Evolutionary conservation across 2,888 invertebrate species (phyloP), one percentile per base, ranked within the genome.

Genomic region (Elmis aenea): DNA sequence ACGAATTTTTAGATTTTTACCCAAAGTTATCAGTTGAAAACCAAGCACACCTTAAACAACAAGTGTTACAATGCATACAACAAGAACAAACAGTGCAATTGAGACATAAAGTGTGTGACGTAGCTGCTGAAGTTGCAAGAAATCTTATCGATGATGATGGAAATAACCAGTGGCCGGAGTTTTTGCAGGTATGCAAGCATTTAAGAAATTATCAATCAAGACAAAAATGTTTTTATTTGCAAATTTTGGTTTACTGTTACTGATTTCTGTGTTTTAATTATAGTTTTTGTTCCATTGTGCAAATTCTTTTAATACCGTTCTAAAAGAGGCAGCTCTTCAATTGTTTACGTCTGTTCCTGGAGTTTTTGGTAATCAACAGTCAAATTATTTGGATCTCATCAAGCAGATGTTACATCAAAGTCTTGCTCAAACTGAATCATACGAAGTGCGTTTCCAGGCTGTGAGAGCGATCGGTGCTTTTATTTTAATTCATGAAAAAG

Each of bases 341-440:
- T 91, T 99, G 75, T 94, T 99, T 61, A 86, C 92, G 48, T 82
- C 90, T 54, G 93, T 96, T 18, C 97, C 99, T 13, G 91, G 93
- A 20, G 87, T 97, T 33, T 99, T 99, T 75, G 99, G 97, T 21
- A 92, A 91, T 65, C 88, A 92, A 61, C 94, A 97, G 65, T 76
- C 80, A 45, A 85, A 90, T 61, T 93, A 95, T 67, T 67, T 97
- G 48, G 86, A 88, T 55, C 77, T 93, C 18, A 96, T 99, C 55
- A 95, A 95, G 64, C 89, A 92, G 67, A 95, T 96, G 95, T 68
- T 96, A 54, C 76, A 84, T 43, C 85, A 89, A 55, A 85, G 89
- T 39, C 71, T 83, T 47, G 55, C 57, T 28, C 83, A 86, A 22
- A 72, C 74, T n/a, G 74, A 80, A 50, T 76, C 82, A 47, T 79